A percentile compares a stretch with the other conserved stretches of the same genome.
Conservation (phyloP, 1,140 invertebrate genomes). For the Calosoma granatense region DNA sequence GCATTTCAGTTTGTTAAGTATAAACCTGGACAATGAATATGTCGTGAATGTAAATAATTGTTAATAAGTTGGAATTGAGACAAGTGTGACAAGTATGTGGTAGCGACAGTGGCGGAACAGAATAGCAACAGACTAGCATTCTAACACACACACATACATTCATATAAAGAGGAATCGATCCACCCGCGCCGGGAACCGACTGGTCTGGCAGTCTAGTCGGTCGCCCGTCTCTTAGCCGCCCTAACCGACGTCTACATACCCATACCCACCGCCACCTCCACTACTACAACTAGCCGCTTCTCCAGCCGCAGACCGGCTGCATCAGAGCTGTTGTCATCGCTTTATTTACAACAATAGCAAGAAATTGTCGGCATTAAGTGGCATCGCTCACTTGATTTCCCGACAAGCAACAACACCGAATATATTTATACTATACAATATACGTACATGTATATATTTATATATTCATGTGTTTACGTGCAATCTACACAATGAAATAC, state of each 20-base stretch:
- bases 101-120: too few relatives aligned
- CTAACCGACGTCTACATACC: background rate
- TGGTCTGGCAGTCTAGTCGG: background rate
- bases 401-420: too few relatives aligned
- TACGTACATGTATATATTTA: too few relatives aligned
- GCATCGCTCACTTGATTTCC: background rate
- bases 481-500: too few relatives aligned
- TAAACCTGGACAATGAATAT: too few relatives aligned
- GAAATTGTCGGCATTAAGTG: background rate
- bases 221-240: background rate
- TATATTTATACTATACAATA: too few relatives aligned
- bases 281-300: background rate
- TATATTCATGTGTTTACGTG: too few relatives aligned
- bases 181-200: background rate
- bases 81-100: too few relatives aligned
- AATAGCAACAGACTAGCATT: background rate
- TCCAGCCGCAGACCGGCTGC: too few relatives aligned
- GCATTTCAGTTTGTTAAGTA: too few relatives aligned
- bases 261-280: background rate
- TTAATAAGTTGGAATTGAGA: too few relatives aligned
- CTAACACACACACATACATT: background rate
- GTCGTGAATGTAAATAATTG: too few relatives aligned
- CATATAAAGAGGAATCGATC: constrained; percentile 1
- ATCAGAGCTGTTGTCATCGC: constrained; percentile 3
- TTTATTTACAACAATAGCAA: constrained; percentile 4